Evolutionary conservation across 1,140 invertebrate genomes (phyloP).

Genomic region (Varroa destructor): DNA sequence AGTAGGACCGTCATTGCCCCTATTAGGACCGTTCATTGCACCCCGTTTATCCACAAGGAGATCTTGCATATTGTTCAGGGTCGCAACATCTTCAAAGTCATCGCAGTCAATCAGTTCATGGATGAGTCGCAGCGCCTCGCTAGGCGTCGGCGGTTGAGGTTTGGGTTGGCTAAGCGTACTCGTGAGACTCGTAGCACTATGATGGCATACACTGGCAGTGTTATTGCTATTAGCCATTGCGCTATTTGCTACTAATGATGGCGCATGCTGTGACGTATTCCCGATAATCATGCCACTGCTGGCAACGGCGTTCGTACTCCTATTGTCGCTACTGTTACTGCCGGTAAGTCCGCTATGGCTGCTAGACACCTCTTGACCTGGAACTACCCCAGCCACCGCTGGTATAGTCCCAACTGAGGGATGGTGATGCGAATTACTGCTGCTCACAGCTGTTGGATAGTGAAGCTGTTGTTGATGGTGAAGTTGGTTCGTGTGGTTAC

Average conservation of each 20-base stretch:
- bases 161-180: too few species aligned
- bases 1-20: conserved; percentile 30
- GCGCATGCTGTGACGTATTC: too few species aligned
- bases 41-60: conserved; percentile 31
- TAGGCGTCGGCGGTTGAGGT: conserved; percentile 50
- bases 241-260: too few species aligned
- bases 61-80: conserved; percentile 44
- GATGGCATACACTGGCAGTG: too few species aligned
- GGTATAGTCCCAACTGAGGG: conserved; percentile 6
- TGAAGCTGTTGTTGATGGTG: conserved; percentile 30
- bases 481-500: not conserved
- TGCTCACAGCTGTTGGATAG: conserved; percentile 27
- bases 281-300: too few species aligned
- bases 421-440: conserved; percentile 17
- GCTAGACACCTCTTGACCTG: too few species aligned
- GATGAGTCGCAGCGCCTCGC: conserved; percentile 67
- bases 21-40: conserved; percentile 29
- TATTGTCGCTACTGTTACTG: too few species aligned
- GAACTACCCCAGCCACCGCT: conserved; percentile 20
- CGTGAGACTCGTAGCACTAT: not conserved
- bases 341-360: too few species aligned
- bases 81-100: conserved; percentile 86
- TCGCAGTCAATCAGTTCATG: conserved; percentile 81
- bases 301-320: too few species aligned
- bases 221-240: too few species aligned